These are phyloP conservation scores for Eupsittula cactorum DNA, from an alignment of 2,113 vertebrate species.

Conservation along the genomic window DNA sequence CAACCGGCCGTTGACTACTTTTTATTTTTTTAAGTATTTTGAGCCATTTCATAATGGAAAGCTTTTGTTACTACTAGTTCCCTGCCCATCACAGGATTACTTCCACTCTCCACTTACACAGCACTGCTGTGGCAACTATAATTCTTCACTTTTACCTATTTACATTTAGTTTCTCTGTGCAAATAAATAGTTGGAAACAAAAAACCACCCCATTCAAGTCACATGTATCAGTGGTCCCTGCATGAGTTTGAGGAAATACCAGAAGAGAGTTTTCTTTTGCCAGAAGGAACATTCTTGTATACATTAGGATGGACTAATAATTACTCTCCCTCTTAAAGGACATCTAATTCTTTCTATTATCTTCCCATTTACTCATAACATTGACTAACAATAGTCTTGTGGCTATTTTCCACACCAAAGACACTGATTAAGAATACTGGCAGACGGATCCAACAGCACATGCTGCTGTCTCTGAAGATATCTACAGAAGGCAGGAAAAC, in stretches of 20 bases:
- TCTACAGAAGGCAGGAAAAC: neutral
- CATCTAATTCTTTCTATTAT: neutral
- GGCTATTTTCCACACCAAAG: neutral
- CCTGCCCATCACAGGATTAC: neutral
- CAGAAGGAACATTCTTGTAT: neutral
- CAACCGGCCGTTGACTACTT: neutral
- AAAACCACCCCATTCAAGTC: neutral
- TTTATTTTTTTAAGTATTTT: neutral
- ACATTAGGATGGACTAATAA: neutral
- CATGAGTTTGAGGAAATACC: accelerated
- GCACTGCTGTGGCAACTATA: neutral
- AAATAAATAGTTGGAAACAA: neutral
- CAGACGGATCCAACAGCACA: neutral
- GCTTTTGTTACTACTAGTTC: neutral
- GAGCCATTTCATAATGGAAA: neutral
- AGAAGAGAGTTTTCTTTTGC: neutral
- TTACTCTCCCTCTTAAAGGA: neutral
- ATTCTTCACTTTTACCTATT: neutral
- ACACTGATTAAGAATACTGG: neutral
- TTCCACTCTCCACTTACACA: neutral
- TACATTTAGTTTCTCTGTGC: neutral
- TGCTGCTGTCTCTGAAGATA: neutral
- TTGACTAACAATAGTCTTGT: neutral
- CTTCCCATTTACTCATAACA: neutral
- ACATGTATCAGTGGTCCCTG: neutral